Evolutionary conservation across 1,140 invertebrate genomes (phyloP).

Genomic region (Melanaphis sacchari): DNA sequence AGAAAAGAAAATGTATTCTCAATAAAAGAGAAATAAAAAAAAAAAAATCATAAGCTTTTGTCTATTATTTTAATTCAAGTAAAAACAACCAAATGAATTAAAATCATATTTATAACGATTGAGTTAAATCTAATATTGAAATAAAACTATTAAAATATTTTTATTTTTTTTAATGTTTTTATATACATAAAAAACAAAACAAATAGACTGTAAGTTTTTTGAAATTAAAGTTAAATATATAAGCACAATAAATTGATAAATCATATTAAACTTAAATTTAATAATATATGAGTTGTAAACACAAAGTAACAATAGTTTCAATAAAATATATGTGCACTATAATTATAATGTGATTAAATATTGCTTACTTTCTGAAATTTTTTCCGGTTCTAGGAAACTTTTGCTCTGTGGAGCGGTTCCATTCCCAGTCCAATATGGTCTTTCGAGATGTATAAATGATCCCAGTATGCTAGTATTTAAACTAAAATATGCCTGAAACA

Average conservation of each 20-base stretch:
- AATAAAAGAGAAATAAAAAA: not conserved
- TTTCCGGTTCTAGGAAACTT: slow-evolving; percentile 65
- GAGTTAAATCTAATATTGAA: not conserved
- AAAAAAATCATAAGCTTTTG: not conserved
- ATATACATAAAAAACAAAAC: too few species aligned
- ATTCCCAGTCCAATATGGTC: slow-evolving; percentile 65
- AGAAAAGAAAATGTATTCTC: too few species aligned
- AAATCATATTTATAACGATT: not conserved
- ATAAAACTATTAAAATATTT: not conserved
- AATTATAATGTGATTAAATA: not conserved
- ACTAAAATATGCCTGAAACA: slow-evolving; percentile 67
- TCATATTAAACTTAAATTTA: not conserved
- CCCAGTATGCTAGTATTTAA: slow-evolving; percentile 64
- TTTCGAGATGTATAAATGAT: slow-evolving; percentile 65
- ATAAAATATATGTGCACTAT: not conserved
- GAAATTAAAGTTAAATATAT: not conserved
- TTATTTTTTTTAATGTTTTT: not conserved
- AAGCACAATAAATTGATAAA: not conserved
- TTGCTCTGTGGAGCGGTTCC: slow-evolving; percentile 63
- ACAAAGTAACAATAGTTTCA: not conserved
- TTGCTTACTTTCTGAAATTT: slow-evolving; percentile 66
- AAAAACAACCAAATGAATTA: not conserved
- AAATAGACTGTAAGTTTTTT: too few species aligned
- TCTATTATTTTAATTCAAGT: not conserved
- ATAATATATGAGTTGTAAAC: not conserved